These are phyloP conservation scores for Pomacea canaliculata DNA, from an alignment of 2,888 invertebrate genomes.

Conservation along the genomic window DNA sequence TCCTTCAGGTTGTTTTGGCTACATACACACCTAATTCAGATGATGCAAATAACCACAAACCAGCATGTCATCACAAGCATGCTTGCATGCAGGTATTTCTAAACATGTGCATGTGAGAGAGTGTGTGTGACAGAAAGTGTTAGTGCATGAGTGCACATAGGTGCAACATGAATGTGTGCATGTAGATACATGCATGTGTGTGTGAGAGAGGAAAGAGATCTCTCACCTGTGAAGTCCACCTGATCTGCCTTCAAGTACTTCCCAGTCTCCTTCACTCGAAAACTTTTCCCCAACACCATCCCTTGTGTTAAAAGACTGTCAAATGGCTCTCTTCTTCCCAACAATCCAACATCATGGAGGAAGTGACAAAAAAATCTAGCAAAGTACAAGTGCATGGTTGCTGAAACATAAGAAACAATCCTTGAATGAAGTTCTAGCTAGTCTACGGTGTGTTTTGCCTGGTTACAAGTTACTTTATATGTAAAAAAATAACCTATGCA, in stretches of 20 bases:
- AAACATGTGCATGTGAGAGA: background rate
- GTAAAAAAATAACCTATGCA: too few species aligned
- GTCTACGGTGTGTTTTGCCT: too few species aligned
- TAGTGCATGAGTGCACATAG: background rate
- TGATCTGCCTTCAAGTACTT: conserved; percentile 82
- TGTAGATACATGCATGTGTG: background rate
- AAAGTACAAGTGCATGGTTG: conserved; percentile 94
- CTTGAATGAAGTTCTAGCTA: background rate
- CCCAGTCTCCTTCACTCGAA: conserved; percentile 77
- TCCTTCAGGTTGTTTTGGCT: too few species aligned
- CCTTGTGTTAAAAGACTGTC: conserved; percentile 91
- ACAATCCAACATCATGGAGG: conserved; percentile 82
- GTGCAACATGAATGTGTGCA: background rate
- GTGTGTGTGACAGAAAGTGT: background rate
- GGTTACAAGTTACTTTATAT: too few species aligned
- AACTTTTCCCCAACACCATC: conserved; percentile 75
- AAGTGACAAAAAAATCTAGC: conserved; percentile 93
- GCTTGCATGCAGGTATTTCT: too few species aligned
- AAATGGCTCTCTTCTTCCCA: conserved; percentile 86
- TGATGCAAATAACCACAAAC: too few species aligned
- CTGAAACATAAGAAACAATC: conserved; percentile 70
- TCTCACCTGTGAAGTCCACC: conserved; percentile 71
- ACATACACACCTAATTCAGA: too few species aligned
- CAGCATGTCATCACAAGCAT: too few species aligned
- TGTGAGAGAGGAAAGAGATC: background rate